A percentile compares a stretch with the other conserved stretches of the same genome.
phyloP scores from a whole-genome alignment of 2,888 invertebrate genomes.

The Crossocerus cetratus region DNA sequence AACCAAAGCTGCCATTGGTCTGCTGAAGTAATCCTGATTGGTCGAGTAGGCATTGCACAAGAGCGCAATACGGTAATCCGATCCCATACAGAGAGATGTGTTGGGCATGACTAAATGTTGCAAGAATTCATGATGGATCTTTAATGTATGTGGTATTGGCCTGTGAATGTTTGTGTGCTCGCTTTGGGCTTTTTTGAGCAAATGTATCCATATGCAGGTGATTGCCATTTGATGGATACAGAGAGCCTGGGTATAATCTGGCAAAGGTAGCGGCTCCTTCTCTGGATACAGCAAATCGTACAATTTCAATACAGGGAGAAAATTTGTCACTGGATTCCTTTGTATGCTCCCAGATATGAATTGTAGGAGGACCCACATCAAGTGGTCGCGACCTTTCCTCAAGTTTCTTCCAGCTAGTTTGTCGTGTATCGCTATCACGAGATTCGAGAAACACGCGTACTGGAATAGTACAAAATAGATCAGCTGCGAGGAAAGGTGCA shows the following conservation, averaged over 20 bases:
- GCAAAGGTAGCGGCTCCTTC: slow-evolving; percentile 91
- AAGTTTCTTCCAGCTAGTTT: slow-evolving; percentile 89
- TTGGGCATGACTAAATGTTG: slow-evolving; percentile 90
- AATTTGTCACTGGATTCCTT: slow-evolving; percentile 84
- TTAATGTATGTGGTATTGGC: slow-evolving; percentile 88
- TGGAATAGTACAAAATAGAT: slow-evolving; percentile 97
- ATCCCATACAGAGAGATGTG: slow-evolving; percentile 85
- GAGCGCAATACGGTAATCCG: slow-evolving; percentile 93
- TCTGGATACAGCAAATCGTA: slow-evolving; percentile 96
- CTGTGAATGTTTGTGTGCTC: slow-evolving; percentile 88
- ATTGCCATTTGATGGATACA: slow-evolving; percentile 95
- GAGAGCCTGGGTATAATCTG: slow-evolving; percentile 91
- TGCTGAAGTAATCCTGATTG: slow-evolving; percentile 92
- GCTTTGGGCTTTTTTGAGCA: slow-evolving; percentile 94
- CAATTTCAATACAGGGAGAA: slow-evolving; percentile 88
- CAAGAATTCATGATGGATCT: slow-evolving; percentile 91
- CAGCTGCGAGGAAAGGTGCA: slow-evolving; percentile 94
- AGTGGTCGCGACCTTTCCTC: slow-evolving; percentile 93
- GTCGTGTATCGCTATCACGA: slow-evolving; percentile 92
- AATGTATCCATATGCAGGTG: slow-evolving; percentile 97
- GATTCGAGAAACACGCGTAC: slow-evolving; percentile 94
- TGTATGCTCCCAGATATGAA: slow-evolving; percentile 98
- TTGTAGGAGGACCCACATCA: slow-evolving; percentile 99
- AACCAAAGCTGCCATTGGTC: slow-evolving; percentile 94
- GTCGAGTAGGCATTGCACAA: slow-evolving; percentile 97